Evolutionary conservation across 1,140 invertebrate species (phyloP), one percentile per base, ranked within the genome.

Genomic region (Amyelois transitella): DNA sequence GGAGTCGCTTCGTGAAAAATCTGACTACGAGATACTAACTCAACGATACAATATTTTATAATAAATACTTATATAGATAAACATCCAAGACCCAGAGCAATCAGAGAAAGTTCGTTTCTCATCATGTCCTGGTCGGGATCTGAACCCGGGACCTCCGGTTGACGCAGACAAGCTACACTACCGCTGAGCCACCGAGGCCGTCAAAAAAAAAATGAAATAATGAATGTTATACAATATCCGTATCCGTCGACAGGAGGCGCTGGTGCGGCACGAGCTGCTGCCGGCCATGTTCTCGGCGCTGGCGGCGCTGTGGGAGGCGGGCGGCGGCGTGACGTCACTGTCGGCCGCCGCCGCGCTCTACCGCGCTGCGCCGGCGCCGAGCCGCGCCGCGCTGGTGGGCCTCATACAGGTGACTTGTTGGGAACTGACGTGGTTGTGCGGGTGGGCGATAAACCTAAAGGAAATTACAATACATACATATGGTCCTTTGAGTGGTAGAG

Each of bases 321-420:
- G 67, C 25, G 62, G 51, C 10, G 58, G 53, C 50, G 61, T 59
- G 18, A 53, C 58, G 10, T 43, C 53, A 45, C 24, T 98, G 18
- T 91, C 92, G 18, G 94, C 97, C 90, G 93, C 94, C 38, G 94
- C 96, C 1, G 93, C 91, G 72, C 82, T 98, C 24, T 98, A 98
- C 86, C 91, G 94, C 72, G 92, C 93, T 70, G 96, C 95, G 18
- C 95, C 95, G 5, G 90, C 90, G 17, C 92, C 95, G 79, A 81
- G 90, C 51, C 88, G 92, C 58, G 94, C 96, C 6, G 94, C 96
- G 49, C 91, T 96, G 67, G 91, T 92, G 43, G 91, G 93, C 63
- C 92, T 83, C 20, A 49, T 85, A 47, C 58, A 79, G 70, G 81
- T 82, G 60, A 38, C 17, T 2, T 14, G 4, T 0, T 38, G 12